phyloP scores from a whole-genome alignment of 2,113 vertebrate genomes.

The Opisthocomus hoazin region DNA sequence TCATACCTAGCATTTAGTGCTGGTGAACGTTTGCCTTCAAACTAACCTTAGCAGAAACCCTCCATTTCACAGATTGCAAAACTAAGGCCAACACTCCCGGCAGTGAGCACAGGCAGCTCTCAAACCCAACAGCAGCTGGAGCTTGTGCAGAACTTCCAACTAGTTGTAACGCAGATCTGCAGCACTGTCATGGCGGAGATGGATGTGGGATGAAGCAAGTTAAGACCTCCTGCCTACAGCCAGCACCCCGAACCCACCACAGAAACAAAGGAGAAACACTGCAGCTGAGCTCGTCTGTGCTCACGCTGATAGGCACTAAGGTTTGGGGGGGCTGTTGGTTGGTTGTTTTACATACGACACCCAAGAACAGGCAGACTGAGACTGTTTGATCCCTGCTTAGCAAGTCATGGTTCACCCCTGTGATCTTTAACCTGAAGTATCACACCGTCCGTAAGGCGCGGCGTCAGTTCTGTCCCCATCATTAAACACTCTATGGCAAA shows the following conservation, averaged over 20 bases:
- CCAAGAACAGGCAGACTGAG: neutral
- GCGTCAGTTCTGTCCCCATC: neutral
- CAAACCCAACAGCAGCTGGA: neutral
- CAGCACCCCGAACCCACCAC: neutral
- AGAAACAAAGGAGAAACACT: neutral
- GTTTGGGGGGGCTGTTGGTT: no score
- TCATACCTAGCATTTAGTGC: neutral
- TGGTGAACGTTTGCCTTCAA: neutral
- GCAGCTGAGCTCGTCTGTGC: neutral
- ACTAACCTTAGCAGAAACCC: neutral
- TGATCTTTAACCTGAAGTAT: neutral
- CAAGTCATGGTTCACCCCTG: neutral
- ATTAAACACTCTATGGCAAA: neutral
- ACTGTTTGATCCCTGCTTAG: neutral
- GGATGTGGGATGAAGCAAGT: neutral
- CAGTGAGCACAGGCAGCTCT: neutral
- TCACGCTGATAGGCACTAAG: neutral
- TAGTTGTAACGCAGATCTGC: neutral
- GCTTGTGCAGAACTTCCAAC: neutral
- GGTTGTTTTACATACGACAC: neutral
- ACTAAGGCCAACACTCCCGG: neutral
- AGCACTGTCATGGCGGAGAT: neutral
- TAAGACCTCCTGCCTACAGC: neutral
- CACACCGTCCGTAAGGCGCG: rapidly evolving
- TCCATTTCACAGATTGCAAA: neutral